Evolutionary conservation across 2,888 invertebrate genomes (phyloP), one percentile per base, ranked within the genome.

Genomic region (Andrena fulva): DNA sequence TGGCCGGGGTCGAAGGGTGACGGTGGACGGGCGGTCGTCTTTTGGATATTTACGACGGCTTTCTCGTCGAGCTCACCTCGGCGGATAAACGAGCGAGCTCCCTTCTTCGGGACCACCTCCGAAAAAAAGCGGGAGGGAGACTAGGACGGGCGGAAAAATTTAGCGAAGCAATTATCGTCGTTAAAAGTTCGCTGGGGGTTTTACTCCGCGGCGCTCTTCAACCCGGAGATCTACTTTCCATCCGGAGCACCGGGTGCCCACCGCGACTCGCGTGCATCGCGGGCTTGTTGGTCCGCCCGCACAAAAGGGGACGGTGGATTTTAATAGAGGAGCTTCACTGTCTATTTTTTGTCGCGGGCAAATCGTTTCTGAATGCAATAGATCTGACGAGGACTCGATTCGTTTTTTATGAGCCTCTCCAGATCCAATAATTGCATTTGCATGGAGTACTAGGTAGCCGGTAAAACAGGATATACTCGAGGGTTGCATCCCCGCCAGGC

Each of bases 1-100:
- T 35, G 5, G 20, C 7, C 16, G 8, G 56, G n/a, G 56, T 8
- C 10, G 27, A 42, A n/a, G 56, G 62, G 62, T 35, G 62, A 62
- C 20, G 20, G 20, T 20, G 20, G 20, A 20, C 3, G 31, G 20
- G 8, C n/a, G 33, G 69, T 35, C 69, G 69, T 59, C 69, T 69
- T 69, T 56, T 29, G 27, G 42, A 29, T 69, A 69, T 69, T 69
- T 56, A 69, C 56, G 68, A 56, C 35, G 54, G 68, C 68, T 68
- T 54, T n/a, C 56, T 54, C 68, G n/a, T 69, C 69, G 69, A 69
- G 69, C 42, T 69, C 42, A 42, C 56, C 42, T 59, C 56, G 56
- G 27, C 42, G 16, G 42, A 24, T 56, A 56, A 69, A 69, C 54
- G n/a, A 20, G 33, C 33, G 33, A 2, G 24, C 7, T 24, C 10